phyloP scores from a whole-genome alignment of 2,113 vertebrate genomes.

The Acanthochromis polyacanthus region DNA sequence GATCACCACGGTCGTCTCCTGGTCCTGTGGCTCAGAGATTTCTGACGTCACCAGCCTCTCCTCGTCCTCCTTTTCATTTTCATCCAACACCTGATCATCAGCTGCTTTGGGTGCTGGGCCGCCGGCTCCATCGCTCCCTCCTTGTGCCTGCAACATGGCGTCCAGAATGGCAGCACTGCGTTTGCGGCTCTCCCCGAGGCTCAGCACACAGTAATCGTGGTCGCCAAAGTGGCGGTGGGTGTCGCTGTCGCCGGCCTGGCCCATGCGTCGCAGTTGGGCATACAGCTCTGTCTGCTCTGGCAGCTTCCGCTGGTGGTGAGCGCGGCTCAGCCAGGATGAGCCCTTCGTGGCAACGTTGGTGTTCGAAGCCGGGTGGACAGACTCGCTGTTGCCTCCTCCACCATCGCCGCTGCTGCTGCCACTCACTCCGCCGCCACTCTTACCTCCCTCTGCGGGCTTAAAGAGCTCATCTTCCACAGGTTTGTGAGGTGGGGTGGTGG shows the following conservation, averaged over 20 bases:
- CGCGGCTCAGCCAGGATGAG: conserved; percentile 63
- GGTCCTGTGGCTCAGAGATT: not conserved
- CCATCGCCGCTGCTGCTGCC: conserved; percentile 1
- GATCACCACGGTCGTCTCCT: conserved; percentile 11
- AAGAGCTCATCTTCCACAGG: conserved; percentile 94
- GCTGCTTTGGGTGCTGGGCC: conserved; percentile 24
- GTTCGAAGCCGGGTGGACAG: conserved; percentile 42
- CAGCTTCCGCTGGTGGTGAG: conserved; percentile 86
- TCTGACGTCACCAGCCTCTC: conserved; percentile 27
- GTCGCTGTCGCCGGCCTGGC: conserved; percentile 71
- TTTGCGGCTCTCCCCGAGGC: conserved; percentile 79
- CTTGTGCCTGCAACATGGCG: conserved; percentile 63
- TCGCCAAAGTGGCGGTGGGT: conserved; percentile 89
- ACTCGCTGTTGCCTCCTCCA: conserved; percentile 30
- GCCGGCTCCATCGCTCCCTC: conserved; percentile 45
- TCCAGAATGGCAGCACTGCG: conserved; percentile 69
- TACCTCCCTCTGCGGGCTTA: conserved; percentile 89
- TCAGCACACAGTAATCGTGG: conserved; percentile 95
- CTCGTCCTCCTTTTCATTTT: conserved; percentile 41
- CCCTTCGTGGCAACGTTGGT: conserved; percentile 71
- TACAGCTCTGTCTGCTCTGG: conserved; percentile 95
- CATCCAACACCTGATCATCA: conserved; percentile 41
- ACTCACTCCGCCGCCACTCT: conserved; percentile 17
- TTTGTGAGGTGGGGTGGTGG: conserved; percentile 97
- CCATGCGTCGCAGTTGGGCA: conserved; percentile 89